Conservation (phyloP, 2,797 vertebrate genomes). For the Diplodus puntazzo region DNA sequence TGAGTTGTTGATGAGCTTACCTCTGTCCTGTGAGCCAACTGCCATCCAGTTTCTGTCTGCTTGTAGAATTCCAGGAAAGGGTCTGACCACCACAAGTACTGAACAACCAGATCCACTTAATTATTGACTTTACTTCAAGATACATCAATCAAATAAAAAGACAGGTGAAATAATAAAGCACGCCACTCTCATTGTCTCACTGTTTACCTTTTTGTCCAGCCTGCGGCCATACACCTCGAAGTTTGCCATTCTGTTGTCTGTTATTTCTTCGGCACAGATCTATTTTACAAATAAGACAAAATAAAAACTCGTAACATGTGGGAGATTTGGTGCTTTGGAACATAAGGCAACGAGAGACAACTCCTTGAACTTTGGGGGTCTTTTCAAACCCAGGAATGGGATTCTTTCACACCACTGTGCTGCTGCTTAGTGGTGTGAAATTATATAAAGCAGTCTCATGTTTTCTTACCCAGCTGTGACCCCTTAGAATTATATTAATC, state of each 20-base stretch:
- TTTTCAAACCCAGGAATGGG: background rate
- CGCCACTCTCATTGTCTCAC: background rate
- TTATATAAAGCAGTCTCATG: background rate
- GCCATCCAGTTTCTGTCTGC: constrained; percentile 92
- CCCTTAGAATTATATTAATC: background rate
- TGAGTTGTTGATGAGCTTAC: constrained; percentile 71
- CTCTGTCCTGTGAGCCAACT: constrained; percentile 97
- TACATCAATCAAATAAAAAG: background rate
- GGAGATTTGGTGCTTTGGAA: background rate
- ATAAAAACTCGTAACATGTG: background rate
- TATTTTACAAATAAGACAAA: constrained; percentile 54
- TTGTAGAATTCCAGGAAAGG: constrained; percentile 97
- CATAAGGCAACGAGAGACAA: background rate
- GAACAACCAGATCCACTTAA: constrained; percentile 3
- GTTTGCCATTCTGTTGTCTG: constrained; percentile 91
- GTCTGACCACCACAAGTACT: constrained; percentile 91
- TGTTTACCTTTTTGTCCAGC: constrained; percentile 93
- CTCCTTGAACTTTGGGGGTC: background rate
- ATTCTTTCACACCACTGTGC: background rate
- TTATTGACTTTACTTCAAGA: background rate
- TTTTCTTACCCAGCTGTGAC: background rate
- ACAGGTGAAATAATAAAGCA: background rate
- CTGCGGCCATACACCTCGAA: constrained; percentile 91
- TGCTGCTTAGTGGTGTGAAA: too few relatives aligned
- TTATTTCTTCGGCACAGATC: constrained; percentile 95